Evolutionary conservation across 2,113 vertebrate species (phyloP), one percentile per base, ranked within the genome.

Genomic region (Colius striatus): DNA sequence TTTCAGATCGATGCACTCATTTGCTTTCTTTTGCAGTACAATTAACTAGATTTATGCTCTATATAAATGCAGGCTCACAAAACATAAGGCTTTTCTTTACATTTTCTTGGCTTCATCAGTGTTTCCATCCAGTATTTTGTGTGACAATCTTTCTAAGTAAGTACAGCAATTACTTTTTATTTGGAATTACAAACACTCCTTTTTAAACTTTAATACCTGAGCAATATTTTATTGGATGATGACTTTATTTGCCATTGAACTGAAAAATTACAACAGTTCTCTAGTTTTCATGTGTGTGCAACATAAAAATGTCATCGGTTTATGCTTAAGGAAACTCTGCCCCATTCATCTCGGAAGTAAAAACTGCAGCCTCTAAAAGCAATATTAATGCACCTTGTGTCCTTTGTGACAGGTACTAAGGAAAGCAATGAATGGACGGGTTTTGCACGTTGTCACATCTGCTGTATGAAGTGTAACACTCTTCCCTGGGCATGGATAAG

Each of bases 1-100:
- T 78, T 67, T 41, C 74, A 81, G 73, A 91, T 16, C 38, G 9
- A 92, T 87, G 66, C 50, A 55, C 19, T 80, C 47, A 60, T 71
- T 92, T 91, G 61, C 43, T 78, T 87, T 89, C 32, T 78, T 38
- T 74, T 92, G 51, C 29, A 91, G 73, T 57, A 54, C 57, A 63
- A 63, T 89, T 84, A 89, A 36, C 36, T 94, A 67, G 11, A 87
- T 67, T 81, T 86, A 84, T 36, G 86, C 51, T 86, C 6, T 51
- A 4, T 62, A 43, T 58, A 90, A 89, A 76, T 57, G 65, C 2
- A 89, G 32, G 25, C 47, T 74, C 77, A 78, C 38, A 94, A 84
- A 91, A 71, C 38, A 89, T 41, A 73, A 62, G 51, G 43, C 25
- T 70, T 77, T 71, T 80, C 80, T 84, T 84, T 73, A 84, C 8